Evolutionary conservation across 2,797 vertebrate species (phyloP).

Genomic region (Parauchenoglanis ngamensis): DNA sequence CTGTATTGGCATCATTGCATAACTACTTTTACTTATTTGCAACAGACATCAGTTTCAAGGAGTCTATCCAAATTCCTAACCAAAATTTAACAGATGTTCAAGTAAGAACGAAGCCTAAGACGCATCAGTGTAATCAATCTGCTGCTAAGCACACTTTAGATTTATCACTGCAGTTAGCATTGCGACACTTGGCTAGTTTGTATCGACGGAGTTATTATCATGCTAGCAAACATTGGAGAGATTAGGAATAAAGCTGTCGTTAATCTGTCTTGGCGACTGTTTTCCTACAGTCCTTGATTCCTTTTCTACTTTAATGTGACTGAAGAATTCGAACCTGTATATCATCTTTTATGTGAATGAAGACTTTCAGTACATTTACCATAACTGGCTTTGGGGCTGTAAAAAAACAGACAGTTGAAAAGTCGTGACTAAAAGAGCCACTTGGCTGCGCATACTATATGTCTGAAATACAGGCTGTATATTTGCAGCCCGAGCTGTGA

Average conservation of each 20-base stretch:
- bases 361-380: not conserved
- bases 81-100: not conserved
- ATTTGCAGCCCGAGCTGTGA: not conserved
- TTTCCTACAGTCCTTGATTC: not conserved
- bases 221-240: not conserved
- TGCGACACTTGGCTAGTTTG: not conserved
- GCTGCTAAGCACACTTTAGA: not conserved
- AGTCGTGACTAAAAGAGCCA: constrained; percentile 5
- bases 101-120: not conserved
- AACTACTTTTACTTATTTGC: not conserved
- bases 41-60: not conserved
- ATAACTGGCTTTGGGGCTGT: not conserved
- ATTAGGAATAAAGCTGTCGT: not conserved
- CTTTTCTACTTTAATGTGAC: not conserved
- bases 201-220: not conserved
- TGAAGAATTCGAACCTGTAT: not conserved
- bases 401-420: not conserved
- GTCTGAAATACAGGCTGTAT: not conserved
- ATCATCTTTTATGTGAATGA: not conserved
- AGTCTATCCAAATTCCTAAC: not conserved
- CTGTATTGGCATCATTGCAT: not conserved
- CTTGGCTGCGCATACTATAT: not conserved
- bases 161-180: not conserved
- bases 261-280: not conserved
- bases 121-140: not conserved